Conservation (phyloP, 2,888 invertebrate genomes). For the Nymphalis urticae region DNA sequence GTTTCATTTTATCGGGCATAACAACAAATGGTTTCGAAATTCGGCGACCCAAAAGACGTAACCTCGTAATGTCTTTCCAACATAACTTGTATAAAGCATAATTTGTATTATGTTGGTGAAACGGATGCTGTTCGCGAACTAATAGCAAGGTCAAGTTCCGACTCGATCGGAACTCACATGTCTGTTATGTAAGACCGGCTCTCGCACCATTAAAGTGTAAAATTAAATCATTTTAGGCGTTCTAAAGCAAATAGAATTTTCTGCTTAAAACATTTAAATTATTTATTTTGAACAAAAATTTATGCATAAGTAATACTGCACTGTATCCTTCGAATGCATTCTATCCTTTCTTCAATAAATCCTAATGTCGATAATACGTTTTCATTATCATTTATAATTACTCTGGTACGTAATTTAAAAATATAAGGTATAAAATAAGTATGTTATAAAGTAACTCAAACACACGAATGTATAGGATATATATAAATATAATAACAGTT, state of each 20-base stretch:
- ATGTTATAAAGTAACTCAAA: no score
- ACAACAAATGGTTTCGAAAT: slow-evolving; percentile 23
- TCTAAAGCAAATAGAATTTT: background rate
- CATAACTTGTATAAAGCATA: slow-evolving; percentile 17
- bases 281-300: no score
- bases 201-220: slow-evolving; percentile 30
- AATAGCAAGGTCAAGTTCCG: slow-evolving; percentile 66
- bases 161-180: slow-evolving; percentile 53
- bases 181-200: slow-evolving; percentile 55
- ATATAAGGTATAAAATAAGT: no score
- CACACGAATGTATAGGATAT: background rate
- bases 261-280: background rate
- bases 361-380: no score
- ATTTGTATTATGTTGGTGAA: slow-evolving; percentile 25
- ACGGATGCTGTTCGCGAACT: slow-evolving; percentile 36
- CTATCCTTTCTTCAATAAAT: no score
- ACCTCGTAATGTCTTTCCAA: slow-evolving; percentile 25
- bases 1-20: slow-evolving; percentile 5
- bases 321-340: no score
- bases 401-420: no score
- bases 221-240: slow-evolving; percentile 14
- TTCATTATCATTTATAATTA: no score
- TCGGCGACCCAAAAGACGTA: slow-evolving; percentile 9
- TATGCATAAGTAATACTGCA: no score
- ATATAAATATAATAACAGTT: background rate